Evolutionary conservation across 92 coral and sea anemone species (phyloP).

Genomic region (Hydrozoanthus gracilis): DNA sequence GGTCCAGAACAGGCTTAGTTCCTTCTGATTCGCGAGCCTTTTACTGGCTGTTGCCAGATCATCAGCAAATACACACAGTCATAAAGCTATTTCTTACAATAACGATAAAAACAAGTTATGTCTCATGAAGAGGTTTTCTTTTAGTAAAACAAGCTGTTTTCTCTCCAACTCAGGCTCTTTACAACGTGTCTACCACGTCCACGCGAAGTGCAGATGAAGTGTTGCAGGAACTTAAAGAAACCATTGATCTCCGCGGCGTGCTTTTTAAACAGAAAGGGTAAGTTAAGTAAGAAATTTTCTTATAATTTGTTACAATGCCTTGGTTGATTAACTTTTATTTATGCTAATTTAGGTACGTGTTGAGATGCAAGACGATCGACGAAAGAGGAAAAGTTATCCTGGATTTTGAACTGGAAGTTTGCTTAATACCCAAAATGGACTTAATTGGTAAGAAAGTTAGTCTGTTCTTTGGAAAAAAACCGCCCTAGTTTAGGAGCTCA

Average conservation of each 20-base stretch:
- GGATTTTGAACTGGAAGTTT: conserved; percentile 97
- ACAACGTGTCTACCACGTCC: conserved; percentile 94
- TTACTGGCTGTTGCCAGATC: too few relatives aligned
- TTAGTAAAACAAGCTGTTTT: background rate
- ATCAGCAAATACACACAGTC: background rate
- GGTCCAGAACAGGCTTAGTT: too few relatives aligned
- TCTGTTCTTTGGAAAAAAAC: too few relatives aligned
- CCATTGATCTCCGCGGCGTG: conserved; percentile 66
- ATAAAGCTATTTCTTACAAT: too few relatives aligned
- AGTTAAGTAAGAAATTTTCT: background rate
- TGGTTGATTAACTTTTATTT: background rate
- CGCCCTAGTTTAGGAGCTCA: background rate
- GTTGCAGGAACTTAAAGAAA: conserved; percentile 86
- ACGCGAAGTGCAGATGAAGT: conserved; percentile 92
- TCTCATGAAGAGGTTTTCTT: background rate
- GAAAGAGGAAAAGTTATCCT: conserved; percentile 90
- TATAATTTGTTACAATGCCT: background rate
- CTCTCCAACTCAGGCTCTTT: conserved; percentile 74
- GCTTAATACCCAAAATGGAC: conserved; percentile 91
- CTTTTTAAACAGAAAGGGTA: conserved; percentile 90
- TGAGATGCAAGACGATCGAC: conserved; percentile 95
- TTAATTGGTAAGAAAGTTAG: conserved; percentile 73
- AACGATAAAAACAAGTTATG: too few relatives aligned
- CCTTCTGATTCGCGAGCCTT: too few relatives aligned
- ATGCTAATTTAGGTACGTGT: conserved; percentile 68